These are phyloP conservation scores for Keiferia lycopersicella DNA, from an alignment of 2,888 invertebrate genomes.

Conservation along the genomic window DNA sequence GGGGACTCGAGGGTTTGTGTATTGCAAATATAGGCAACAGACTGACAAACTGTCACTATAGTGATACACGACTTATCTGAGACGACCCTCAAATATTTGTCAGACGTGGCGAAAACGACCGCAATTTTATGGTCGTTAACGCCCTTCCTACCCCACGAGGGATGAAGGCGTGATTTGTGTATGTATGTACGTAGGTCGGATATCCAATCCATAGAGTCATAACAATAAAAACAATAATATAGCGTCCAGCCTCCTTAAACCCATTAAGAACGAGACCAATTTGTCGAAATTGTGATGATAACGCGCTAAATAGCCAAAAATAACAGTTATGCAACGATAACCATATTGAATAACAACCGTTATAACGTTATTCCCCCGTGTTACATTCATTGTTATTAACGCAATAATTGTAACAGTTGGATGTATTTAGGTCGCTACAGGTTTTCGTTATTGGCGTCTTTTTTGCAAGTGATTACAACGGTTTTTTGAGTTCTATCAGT, in stretches of 20 bases:
- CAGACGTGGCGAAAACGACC: too few relatives aligned
- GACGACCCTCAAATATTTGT: too few relatives aligned
- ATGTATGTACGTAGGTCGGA: too few relatives aligned
- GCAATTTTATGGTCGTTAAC: too few relatives aligned
- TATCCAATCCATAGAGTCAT: neutral
- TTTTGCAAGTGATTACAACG: constrained; percentile 2
- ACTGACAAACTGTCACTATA: too few relatives aligned
- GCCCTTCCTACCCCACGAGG: too few relatives aligned
- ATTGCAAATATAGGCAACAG: too few relatives aligned
- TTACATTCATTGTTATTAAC: constrained; percentile 53
- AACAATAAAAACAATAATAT: constrained; percentile 22
- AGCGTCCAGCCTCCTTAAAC: constrained; percentile 2
- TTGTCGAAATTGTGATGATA: constrained; percentile 55
- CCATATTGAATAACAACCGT: constrained; percentile 31
- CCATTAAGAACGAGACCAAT: constrained; percentile 28
- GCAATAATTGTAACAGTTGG: constrained; percentile 44
- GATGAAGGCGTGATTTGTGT: too few relatives aligned
- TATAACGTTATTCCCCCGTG: constrained; percentile 35
- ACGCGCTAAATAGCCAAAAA: constrained; percentile 36
- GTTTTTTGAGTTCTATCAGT: neutral
- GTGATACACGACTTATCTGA: too few relatives aligned
- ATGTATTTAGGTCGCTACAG: constrained; percentile 29
- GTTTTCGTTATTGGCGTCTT: constrained; percentile 32
- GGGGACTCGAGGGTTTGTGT: too few relatives aligned
- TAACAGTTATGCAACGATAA: constrained; percentile 42